These are phyloP conservation scores for Scolopax bukidnonensis DNA, from an alignment of 2,797 vertebrate genomes.

Conservation along the genomic window DNA sequence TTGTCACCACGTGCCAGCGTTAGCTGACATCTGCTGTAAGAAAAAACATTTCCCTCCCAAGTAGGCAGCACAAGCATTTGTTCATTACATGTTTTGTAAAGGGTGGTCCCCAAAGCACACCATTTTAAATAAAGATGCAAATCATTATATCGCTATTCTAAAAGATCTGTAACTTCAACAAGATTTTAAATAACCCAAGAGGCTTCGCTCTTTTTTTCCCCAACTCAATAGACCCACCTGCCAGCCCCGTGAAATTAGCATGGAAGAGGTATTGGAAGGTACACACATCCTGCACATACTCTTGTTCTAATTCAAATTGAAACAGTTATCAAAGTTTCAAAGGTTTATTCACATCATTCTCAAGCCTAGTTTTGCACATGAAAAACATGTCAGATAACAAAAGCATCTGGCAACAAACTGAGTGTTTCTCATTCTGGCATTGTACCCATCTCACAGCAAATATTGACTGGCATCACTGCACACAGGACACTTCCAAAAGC, in stretches of 20 bases:
- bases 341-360: slow-evolving; percentile 61
- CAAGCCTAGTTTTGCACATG: background rate
- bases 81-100: slow-evolving; percentile 65
- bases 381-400: background rate
- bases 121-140: slow-evolving; percentile 80
- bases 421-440: background rate
- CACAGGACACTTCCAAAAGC: background rate
- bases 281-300: background rate
- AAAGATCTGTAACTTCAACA: slow-evolving; percentile 70
- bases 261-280: slow-evolving; percentile 50
- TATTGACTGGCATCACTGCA: background rate
- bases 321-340: slow-evolving; percentile 23
- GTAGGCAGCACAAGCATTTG: slow-evolving; percentile 61
- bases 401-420: background rate
- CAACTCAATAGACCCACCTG: slow-evolving; percentile 71
- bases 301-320: slow-evolving; percentile 15
- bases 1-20: slow-evolving; percentile 54
- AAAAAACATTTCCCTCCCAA: slow-evolving; percentile 1
- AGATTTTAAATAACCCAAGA: slow-evolving; percentile 77
- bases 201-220: slow-evolving; percentile 22
- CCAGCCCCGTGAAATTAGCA: slow-evolving; percentile 64
- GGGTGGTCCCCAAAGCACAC: slow-evolving; percentile 57
- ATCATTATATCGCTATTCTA: slow-evolving; percentile 76
- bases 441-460: background rate
- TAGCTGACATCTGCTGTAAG: slow-evolving; percentile 50